Base-by-base conservation (phyloP, 2,797 vertebrate genomes). In the Catharus ustulatus region DNA sequence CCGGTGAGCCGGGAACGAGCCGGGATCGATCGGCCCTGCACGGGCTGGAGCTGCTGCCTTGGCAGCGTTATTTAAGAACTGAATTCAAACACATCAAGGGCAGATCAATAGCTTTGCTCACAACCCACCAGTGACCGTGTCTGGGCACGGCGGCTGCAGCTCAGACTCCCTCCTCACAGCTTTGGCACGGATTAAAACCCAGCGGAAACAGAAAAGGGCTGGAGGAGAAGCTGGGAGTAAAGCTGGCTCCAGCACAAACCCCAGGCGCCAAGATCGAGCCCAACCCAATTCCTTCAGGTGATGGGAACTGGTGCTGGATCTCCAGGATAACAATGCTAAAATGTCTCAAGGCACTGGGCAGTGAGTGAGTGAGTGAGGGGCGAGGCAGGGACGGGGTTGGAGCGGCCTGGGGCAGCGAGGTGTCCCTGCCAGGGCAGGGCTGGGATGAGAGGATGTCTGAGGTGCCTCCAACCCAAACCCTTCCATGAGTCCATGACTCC, bases 331-430 rank as follows among this genome's bases (percentile, higher is more conserved):
- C 15, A 32, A 5, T 11, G 64, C 8, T 42, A 9, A 26, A 27
- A 63, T 26, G 7, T 10, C 23, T 27, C 1, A 0, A 2, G 7
- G 0, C 6, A 0, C 36, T 16, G 23, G 0, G 5, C 55, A 61
- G 34, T 34, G 34, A 34, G 34, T n/a, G n/a, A n/a, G n/a, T 34
- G 34, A 34, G 34, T 34, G 34, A 34, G 34, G 12, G 71, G 32
- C 10, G 2, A 48, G 23, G 8, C 32, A 1, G 0, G 16, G 32
- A 10, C 0, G 0, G 32, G 43, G 16, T 17, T 10, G 75, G 75
- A 57, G 32, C 45, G 17, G 0, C 48, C 55, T 13, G 63, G 42
- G 4, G 0, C 2, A 5, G 23, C 0, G 6, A 45, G 16, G 22
- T 46, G 42, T 6, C 40, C 54, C 40, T 66, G n/a, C 24, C 29